phyloP scores from a whole-genome alignment of 2,797 vertebrate species.

The Halcyon badia region DNA sequence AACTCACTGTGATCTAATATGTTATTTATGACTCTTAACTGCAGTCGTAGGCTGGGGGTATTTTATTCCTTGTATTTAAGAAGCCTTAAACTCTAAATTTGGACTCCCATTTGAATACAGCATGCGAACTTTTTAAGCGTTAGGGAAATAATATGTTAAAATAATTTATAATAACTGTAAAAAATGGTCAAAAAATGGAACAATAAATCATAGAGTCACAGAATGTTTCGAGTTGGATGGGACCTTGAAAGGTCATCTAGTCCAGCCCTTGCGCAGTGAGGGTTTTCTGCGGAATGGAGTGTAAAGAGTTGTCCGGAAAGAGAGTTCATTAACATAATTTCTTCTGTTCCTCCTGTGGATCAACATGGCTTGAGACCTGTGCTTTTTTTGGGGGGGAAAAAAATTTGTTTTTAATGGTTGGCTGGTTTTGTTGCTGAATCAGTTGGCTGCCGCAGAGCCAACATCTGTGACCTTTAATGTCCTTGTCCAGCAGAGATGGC shows the following conservation, averaged over 20 bases:
- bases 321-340: not conserved
- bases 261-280: not conserved
- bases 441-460: conserved; percentile 62
- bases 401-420: conserved; percentile 8
- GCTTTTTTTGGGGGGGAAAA: not conserved
- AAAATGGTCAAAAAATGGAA: not conserved
- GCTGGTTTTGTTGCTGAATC: conserved; percentile 39
- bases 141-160: not conserved
- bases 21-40: not conserved
- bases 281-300: not conserved
- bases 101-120: not conserved
- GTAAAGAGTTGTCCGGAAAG: not conserved
- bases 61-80: not conserved
- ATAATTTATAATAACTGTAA: not conserved
- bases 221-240: not conserved
- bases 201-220: not conserved
- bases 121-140: not conserved
- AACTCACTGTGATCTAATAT: not conserved
- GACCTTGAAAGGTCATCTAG: not conserved
- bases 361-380: not conserved
- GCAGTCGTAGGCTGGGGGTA: not conserved
- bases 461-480: conserved; percentile 49
- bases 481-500: conserved; percentile 43
- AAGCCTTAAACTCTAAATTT: not conserved
- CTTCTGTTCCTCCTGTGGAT: not conserved